Conservation (phyloP, 92 coral and sea anemone species). For the Porites rus region DNA sequence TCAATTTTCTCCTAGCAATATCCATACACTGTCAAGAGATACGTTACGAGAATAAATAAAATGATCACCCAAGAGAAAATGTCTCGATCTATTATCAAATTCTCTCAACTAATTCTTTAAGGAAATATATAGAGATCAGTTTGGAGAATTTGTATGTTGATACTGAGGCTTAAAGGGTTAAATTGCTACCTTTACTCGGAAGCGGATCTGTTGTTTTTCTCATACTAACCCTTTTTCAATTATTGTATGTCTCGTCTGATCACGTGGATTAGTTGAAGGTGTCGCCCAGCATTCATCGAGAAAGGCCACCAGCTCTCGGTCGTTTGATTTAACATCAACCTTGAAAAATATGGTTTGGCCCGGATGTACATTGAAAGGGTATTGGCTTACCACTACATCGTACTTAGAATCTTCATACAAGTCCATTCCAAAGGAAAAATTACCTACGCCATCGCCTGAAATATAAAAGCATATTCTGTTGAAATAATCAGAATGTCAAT, state of each 20-base stretch:
- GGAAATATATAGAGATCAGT: too few relatives aligned
- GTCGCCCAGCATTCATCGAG: slow-evolving; percentile 78
- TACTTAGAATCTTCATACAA: slow-evolving; percentile 68
- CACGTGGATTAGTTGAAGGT: slow-evolving; percentile 62
- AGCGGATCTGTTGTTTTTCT: too few relatives aligned
- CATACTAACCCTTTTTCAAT: slow-evolving; percentile 79
- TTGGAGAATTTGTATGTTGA: too few relatives aligned
- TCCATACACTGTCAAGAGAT: too few relatives aligned
- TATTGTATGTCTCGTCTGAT: slow-evolving; percentile 45
- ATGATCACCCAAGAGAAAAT: too few relatives aligned
- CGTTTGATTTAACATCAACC: slow-evolving; percentile 63
- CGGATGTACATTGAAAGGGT: slow-evolving; percentile 63
- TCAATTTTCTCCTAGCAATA: too few relatives aligned
- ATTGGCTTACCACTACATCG: slow-evolving; percentile 48
- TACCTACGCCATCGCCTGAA: slow-evolving; percentile 66
- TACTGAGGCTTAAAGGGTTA: too few relatives aligned
- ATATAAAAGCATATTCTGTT: background rate
- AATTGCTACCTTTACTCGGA: too few relatives aligned
- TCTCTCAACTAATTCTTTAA: too few relatives aligned
- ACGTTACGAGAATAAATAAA: too few relatives aligned
- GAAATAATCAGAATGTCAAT: background rate
- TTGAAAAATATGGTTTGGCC: slow-evolving; percentile 76
- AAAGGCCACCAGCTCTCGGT: slow-evolving; percentile 58
- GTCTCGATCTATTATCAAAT: too few relatives aligned
- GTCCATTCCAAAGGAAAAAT: slow-evolving; percentile 84